A percentile compares a stretch with the other conserved stretches of the same genome.
Conservation (phyloP, 2,113 vertebrate species). For the Ptyas mucosa region DNA sequence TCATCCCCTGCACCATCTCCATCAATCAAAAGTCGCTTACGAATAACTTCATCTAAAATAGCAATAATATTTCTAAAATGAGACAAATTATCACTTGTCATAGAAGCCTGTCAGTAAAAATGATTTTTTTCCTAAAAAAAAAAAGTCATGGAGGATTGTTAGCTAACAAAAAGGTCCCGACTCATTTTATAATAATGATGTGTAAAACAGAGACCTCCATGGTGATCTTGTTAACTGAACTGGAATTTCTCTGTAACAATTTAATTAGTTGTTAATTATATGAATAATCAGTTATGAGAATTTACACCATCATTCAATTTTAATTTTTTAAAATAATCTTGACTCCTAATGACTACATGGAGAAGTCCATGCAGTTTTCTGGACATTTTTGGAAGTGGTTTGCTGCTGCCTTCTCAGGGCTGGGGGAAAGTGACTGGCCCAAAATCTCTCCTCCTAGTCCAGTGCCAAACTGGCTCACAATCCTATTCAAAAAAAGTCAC, state of each 20-base stretch:
- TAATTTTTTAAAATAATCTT: neutral
- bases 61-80: slow-evolving; percentile 19
- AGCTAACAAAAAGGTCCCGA: neutral
- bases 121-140: neutral
- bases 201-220: neutral
- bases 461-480: neutral
- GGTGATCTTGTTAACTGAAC: neutral
- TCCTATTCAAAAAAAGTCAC: neutral
- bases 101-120: neutral
- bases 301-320: neutral
- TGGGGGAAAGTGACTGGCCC: neutral
- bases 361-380: neutral
- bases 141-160: neutral
- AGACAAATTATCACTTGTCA: neutral
- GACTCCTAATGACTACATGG: neutral
- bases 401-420: neutral
- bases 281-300: neutral
- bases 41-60: slow-evolving; percentile 89
- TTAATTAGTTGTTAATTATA: neutral
- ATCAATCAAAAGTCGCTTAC: slow-evolving; percentile 94
- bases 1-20: slow-evolving; percentile 97
- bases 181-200: neutral
- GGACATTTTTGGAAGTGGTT: neutral
- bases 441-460: neutral
- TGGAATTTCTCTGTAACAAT: neutral